phyloP scores from a whole-genome alignment of 2,113 vertebrate species.

The Macrotus californicus region DNA sequence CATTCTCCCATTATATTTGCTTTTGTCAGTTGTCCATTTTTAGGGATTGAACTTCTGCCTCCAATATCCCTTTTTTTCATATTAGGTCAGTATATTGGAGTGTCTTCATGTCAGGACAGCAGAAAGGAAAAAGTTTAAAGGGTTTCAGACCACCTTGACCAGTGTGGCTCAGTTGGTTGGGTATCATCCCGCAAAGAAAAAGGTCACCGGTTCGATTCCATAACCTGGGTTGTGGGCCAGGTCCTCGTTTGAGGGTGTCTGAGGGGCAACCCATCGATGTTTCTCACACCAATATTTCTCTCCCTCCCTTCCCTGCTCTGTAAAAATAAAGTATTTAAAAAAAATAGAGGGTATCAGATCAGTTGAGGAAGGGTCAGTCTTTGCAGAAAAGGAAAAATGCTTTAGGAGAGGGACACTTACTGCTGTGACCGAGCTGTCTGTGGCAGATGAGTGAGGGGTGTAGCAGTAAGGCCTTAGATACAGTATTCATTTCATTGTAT shows the following conservation, averaged over 20 bases:
- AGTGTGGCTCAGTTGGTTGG: no score
- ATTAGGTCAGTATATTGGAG: not conserved
- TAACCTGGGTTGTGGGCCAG: no score
- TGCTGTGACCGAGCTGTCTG: not conserved
- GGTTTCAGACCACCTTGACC: no score
- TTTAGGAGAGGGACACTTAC: not conserved
- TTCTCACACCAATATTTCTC: no score
- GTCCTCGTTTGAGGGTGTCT: no score
- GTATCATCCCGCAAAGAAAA: no score
- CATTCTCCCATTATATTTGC: not conserved
- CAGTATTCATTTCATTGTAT: not conserved
- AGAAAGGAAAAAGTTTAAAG: not conserved
- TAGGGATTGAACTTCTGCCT: not conserved
- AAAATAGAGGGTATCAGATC: not conserved
- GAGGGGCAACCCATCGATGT: no score
- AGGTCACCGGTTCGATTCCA: no score
- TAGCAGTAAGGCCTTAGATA: not conserved
- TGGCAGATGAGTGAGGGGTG: not conserved
- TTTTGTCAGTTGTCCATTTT: slow-evolving; percentile 6
- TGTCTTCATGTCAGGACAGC: not conserved
- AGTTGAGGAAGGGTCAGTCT: not conserved
- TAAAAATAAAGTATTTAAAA: no score
- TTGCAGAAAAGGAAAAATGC: not conserved
- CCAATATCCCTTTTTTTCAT: not conserved
- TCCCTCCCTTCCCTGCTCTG: no score